These are phyloP conservation scores for Nothocercus nigrocapillus DNA, from an alignment of 2,113 vertebrate genomes.

Conservation along the genomic window DNA sequence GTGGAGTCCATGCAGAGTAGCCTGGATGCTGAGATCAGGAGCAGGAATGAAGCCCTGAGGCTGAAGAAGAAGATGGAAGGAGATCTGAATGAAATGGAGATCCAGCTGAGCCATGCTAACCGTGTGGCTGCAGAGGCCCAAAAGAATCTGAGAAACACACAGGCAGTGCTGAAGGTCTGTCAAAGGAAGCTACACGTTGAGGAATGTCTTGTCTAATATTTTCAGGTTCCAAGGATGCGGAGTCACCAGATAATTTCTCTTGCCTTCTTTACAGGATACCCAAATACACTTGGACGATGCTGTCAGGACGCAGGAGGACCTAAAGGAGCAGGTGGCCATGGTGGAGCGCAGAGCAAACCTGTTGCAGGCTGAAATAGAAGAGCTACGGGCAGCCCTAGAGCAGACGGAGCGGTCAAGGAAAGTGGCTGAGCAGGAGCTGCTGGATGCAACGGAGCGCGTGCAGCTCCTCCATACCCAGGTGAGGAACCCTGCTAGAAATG, in stretches of 20 bases:
- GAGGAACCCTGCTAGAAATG: no score
- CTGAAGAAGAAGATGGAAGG: conserved; percentile 96
- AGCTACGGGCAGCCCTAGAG: conserved; percentile 78
- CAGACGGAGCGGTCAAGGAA: conserved; percentile 80
- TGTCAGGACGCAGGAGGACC: conserved; percentile 79
- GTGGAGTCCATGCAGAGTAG: conserved; percentile 82
- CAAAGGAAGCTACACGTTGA: no score
- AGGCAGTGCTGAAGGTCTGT: conserved; percentile 9
- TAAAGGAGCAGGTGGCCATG: conserved; percentile 87
- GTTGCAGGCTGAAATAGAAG: conserved; percentile 81
- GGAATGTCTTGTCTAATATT: no score
- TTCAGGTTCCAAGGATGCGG: no score
- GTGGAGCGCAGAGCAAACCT: conserved; percentile 84
- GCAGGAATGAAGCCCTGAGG: conserved; percentile 82
- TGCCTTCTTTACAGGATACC: conserved; percentile 72
- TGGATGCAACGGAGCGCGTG: conserved; percentile 69
- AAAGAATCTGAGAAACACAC: conserved; percentile 78
- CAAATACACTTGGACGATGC: conserved; percentile 84
- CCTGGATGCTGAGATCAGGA: conserved; percentile 78
- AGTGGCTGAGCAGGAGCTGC: conserved; percentile 81
- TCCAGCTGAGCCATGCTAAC: conserved; percentile 91
- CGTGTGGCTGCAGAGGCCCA: conserved; percentile 33
- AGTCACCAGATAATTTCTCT: no score
- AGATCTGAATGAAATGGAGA: conserved; percentile 92
- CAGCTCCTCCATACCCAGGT: no score